Base-by-base conservation (phyloP, 2,797 vertebrate species). In the Darevskia mixta region DNA sequence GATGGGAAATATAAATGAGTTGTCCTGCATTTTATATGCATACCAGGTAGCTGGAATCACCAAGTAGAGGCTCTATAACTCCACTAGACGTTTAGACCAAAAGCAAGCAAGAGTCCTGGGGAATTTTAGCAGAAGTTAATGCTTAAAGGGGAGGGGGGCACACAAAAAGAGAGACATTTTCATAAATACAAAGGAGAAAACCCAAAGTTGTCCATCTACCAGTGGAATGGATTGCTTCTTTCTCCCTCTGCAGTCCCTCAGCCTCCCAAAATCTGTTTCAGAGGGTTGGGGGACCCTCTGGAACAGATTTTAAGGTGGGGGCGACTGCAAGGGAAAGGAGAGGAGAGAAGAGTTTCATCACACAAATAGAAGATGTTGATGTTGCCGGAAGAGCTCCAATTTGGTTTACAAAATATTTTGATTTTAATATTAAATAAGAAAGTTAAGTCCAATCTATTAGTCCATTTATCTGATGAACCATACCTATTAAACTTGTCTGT, bases 11-110 rank as follows among this genome's bases (percentile, higher is more conserved):
- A 61, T 58, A 27, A 35, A 71, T 35, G 29, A 55, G 20, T 58
- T 84, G 64, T 17, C 4, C 7, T 13, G 73, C 69, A 75, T 55
- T 84, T 72, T 49, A 9, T 73, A 73, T n/a, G 17, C 17, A 49
- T 4, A 71, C 15, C 8, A 45, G 45, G 71, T n/a, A 75, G 25
- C 23, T 75, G 17, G 69, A 69, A 20, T 69, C 27, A 17, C 85
- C 79, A 32, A 90, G 87, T n/a, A 55, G 20, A 20, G 81, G 64
- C 5, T 13, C 10, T 88, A 85, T 69, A 72, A 43, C 75, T 27
- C 41, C 11, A 76, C 25, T 5, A 27, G 11, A 29, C 18, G 35
- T 43, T 61, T 27, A 69, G 66, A 69, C 25, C 25, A 45, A n/a
- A 71, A 20, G 32, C 8, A 27, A 67, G 18, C 15, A 41, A 82